Conservation (phyloP, 92 coral and sea anemone genomes). For the Muricea muricata region DNA sequence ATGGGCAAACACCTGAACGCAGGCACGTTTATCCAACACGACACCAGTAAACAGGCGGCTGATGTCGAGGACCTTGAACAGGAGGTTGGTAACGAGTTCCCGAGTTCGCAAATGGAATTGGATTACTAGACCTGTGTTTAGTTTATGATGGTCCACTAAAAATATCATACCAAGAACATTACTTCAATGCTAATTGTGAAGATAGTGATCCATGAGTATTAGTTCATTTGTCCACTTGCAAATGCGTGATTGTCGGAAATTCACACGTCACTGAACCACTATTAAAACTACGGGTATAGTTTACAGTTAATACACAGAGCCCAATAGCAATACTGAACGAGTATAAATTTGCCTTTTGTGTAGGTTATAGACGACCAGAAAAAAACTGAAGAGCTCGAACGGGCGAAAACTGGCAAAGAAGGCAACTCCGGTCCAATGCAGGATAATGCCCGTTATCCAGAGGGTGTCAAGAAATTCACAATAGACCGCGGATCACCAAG, state of each 20-base stretch:
- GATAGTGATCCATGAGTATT: not conserved
- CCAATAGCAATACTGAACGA: too few relatives aligned
- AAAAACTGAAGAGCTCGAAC: conserved; percentile 91
- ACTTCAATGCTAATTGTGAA: too few relatives aligned
- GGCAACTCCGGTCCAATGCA: conserved; percentile 33
- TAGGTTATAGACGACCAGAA: conserved; percentile 93
- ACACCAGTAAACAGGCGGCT: conserved; percentile 97
- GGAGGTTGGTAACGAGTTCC: conserved; percentile 71
- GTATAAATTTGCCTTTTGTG: not conserved
- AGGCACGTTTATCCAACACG: conserved; percentile 92
- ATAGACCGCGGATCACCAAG: conserved; percentile 38
- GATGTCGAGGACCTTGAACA: conserved; percentile 98
- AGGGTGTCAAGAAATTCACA: conserved; percentile 87
- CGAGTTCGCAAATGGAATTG: not conserved
- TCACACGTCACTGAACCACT: too few relatives aligned
- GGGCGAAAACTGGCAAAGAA: conserved; percentile 60
- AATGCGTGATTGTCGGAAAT: not conserved
- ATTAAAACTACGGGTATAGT: too few relatives aligned
- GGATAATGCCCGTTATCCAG: conserved; percentile 80
- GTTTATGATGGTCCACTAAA: too few relatives aligned
- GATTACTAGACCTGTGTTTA: too few relatives aligned
- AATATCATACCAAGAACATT: not conserved
- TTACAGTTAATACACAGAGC: too few relatives aligned
- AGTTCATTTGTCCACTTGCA: not conserved
- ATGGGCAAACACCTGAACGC: conserved; percentile 88